Evolutionary conservation across 1,140 invertebrate genomes (phyloP), one percentile per base, ranked within the genome.

Genomic region (Aphaenogaster ashmeadi): DNA sequence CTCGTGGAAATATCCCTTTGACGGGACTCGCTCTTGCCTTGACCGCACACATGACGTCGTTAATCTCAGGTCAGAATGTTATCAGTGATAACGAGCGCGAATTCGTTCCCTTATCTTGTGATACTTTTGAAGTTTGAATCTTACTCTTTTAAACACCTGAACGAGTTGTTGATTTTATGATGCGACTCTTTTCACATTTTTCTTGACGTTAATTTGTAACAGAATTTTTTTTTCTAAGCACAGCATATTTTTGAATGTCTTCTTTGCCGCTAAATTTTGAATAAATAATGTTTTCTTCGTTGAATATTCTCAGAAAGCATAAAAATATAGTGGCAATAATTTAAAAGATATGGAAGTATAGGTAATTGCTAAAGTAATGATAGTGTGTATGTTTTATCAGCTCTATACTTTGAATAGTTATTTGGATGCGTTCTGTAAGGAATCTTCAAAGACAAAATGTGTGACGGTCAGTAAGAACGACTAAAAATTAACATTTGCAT

Each of bases 1-100:
- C 13, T 44, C 64, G 2, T 44, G 41, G 21, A 71, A 81, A 33
- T 71, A 27, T 71, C 52, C 50, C 36, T 81, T 79, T 18, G 13
- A 41, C 27, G 54, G 8, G 18, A 33, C 67, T 33, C 18, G n/a
- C 54, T 58, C 54, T 47, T 36, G 54, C 54, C 41, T 58, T 36
- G 36, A 69, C 13, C 47, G 27, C 33, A 13, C 18, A 13, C 50
- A 9, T 33, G 78, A 69, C 18, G 50, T 33, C 13, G 2, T 81
- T 41, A 52, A 81, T 38, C 47, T 69, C 13, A 56, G 36, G n/a
- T 38, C 36, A 41, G 21, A 56, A 27, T 5, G 50, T 58, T 56
- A 75, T 67, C 41, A 27, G 13, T 15, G 74, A 77, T 80, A 80
- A 80, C 36, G 50, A 27, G 7, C 7, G 2, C 2, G 54, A 60